Evolutionary conservation across 2,797 vertebrate genomes (phyloP).

Genomic region (Channallabes apus): DNA sequence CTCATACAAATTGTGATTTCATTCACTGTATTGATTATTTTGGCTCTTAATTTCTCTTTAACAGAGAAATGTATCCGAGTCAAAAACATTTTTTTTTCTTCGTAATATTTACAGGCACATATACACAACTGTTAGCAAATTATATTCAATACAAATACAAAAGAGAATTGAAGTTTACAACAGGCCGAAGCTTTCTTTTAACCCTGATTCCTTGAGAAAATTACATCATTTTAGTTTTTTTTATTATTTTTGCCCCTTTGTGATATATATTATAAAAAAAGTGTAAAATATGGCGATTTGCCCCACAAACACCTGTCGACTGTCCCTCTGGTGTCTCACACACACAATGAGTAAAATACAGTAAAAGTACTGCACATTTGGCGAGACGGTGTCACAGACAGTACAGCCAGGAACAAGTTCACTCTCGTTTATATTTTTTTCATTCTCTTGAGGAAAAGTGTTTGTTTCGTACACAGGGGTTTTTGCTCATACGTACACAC

Average conservation of each 20-base stretch:
- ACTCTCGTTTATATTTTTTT: slow-evolving; percentile 16
- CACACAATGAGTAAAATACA: slow-evolving; percentile 38
- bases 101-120: slow-evolving; percentile 76
- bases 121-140: slow-evolving; percentile 75
- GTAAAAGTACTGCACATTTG: slow-evolving; percentile 65
- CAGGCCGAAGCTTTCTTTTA: slow-evolving; percentile 42
- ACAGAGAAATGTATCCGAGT: slow-evolving; percentile 61
- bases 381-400: slow-evolving; percentile 31
- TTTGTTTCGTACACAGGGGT: slow-evolving; percentile 34
- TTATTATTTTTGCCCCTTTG: slow-evolving; percentile 50
- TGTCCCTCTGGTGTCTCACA: slow-evolving; percentile 38
- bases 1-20: slow-evolving; percentile 71
- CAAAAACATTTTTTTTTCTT: slow-evolving; percentile 55
- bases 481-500: slow-evolving; percentile 33
- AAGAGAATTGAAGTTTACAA: slow-evolving; percentile 55
- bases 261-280: slow-evolving; percentile 43
- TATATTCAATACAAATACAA: slow-evolving; percentile 71
- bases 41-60: slow-evolving; percentile 59
- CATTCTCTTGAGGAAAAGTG: slow-evolving; percentile 21
- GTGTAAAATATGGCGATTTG: slow-evolving; percentile 42
- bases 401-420: slow-evolving; percentile 35
- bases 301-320: slow-evolving; percentile 39
- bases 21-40: slow-evolving; percentile 59
- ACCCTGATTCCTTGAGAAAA: slow-evolving; percentile 56
- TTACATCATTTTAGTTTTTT: slow-evolving; percentile 48